Base-by-base conservation (phyloP, 2,888 invertebrate genomes). In the Ctenicera cuprea region DNA sequence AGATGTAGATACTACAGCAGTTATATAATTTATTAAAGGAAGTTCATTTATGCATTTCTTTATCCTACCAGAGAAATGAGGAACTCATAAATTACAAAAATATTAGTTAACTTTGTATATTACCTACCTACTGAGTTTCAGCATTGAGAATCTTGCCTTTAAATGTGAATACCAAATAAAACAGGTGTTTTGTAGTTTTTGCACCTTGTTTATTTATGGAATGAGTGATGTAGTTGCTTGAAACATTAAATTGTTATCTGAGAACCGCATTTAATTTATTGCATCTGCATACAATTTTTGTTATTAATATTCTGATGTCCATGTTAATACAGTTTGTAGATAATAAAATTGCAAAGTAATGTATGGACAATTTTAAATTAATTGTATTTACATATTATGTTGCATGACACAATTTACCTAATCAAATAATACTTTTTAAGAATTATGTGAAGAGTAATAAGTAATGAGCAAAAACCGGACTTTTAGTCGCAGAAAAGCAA, bases 131-230 rank as follows among this genome's bases (percentile, higher is more conserved):
- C 16, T 9, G 16, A 20, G 16, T 48, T 11, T 3, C 16, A 18
- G 16, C 59, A 41, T 59, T 38, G 37, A 38, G 33, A 20, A 16
- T 38, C 38, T 59, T 38, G 22, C 30, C 16, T 38, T 18, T 59
- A 30, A 30, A 41, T 38, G 59, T 59, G 59, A 38, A 59, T 38
- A 41, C 38, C n/a, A 59, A 22, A 59, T 38, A 59, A 59, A 59
- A 59, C 59, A 59, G 59, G 59, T 59, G 59, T 59, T 38, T n/a
- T 38, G 20, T 16, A 59, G 16, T 59, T 59, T 38, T 37, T 59
- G 59, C 59, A 59, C 59, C 59, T 59, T 59, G 59, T 59, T 59
- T 20, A 30, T 30, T 54, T 54, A 30, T 54, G 20, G 12, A 59
- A 41, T 38, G 38, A 59, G 7, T 20, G 38, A 59, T 59, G 59